phyloP scores from a whole-genome alignment of 2,113 vertebrate genomes.

The Pollachius pollachius region DNA sequence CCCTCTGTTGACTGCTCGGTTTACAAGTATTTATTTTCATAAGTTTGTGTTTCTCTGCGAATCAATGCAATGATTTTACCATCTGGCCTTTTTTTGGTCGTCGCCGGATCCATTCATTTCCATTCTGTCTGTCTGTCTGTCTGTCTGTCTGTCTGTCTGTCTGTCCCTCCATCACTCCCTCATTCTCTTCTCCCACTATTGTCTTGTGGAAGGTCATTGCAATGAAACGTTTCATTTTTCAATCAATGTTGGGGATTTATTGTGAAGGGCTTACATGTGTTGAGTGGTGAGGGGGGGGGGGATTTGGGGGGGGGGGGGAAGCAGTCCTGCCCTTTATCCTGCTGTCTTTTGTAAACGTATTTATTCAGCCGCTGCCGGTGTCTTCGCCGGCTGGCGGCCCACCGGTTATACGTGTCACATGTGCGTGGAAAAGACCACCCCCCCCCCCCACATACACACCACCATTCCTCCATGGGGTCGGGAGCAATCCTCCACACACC shows the following conservation, averaged over 20 bases:
- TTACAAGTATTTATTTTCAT: no score
- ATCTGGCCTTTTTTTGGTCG: no score
- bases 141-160: neutral
- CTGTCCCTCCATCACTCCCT: neutral
- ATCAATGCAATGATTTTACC: no score
- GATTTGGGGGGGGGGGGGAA: conserved; percentile 12
- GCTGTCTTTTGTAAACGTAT: conserved; percentile 58
- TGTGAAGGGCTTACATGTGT: conserved; percentile 37
- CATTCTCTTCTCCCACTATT: neutral
- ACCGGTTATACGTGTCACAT: conserved; percentile 65
- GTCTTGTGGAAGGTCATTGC: conserved; percentile 41
- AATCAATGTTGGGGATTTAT: conserved; percentile 58
- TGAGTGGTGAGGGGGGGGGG: neutral
- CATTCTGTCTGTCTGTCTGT: no score
- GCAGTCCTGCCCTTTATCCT: conserved; percentile 42
- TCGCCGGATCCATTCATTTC: no score
- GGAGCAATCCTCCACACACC: no score
- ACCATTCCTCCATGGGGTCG: no score
- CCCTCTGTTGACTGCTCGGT: no score
- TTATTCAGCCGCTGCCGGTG: conserved; percentile 54
- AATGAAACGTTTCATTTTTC: conserved; percentile 55
- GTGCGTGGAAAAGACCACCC: conserved; percentile 64
- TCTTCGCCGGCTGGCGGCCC: conserved; percentile 49
- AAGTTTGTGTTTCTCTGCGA: no score
- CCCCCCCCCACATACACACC: conserved; percentile 26